Base-by-base conservation (phyloP, 2,888 invertebrate species). In the Eilema depressum region DNA sequence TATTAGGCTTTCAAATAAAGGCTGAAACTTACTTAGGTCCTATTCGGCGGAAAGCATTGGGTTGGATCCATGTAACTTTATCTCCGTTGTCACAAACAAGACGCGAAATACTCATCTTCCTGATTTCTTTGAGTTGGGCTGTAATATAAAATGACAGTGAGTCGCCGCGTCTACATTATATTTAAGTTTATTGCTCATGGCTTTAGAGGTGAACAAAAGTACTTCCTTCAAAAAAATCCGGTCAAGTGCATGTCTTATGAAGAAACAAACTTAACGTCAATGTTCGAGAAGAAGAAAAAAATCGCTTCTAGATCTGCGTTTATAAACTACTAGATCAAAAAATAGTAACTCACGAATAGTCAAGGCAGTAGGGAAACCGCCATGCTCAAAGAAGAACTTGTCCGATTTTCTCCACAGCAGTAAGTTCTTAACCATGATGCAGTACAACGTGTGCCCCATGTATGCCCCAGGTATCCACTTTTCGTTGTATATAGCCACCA, bases 1-100 rank as follows among this genome's bases (percentile, higher is more conserved):
- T 37, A 1, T 8, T 5, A 47, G 3, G 5, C 5, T 47, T 47
- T 20, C 5, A 20, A 11, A 2, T 33, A 23, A 12, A 28, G 14
- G 11, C 23, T 12, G 17, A 12, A 3, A 28, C 37, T 30, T 62
- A 62, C 25, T n/a, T 17, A 33, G 33, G 64, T 26, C 59, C 37
- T 11, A 66, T 75, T 30, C 81, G 76, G n/a, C 81, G 74, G 41
- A 86, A 71, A 4, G 83, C 85, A 0, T 72, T 76, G 0, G 83
- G 85, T 63, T 87, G 87, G 28, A 97, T 96, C 11, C 94, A 91
- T 74, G 90, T 86, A 66, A 97, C 95, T 68, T 95, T 88, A 83
- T 97, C 96, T 4, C 96, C 96, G 85, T 97, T 97, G 85, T 98
- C 97, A 85, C 98, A 98, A 75, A 98, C 88, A 63, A 98, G 86